Evolutionary conservation across 64 coral and sea anemone genomes (phyloP).

Genomic region (Dendronephthya gigantea): DNA sequence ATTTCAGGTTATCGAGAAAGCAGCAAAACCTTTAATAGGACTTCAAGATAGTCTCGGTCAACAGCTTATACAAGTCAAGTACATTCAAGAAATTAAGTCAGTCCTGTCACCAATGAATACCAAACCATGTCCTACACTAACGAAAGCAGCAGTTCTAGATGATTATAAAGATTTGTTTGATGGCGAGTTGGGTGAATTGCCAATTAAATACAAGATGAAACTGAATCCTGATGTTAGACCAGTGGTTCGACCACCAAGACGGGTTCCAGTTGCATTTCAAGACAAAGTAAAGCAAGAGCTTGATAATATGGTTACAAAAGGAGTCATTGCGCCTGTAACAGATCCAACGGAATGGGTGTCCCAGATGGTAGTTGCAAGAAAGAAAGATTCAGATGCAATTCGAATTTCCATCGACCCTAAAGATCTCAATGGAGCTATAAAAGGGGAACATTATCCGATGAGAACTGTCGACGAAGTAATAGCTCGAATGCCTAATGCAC

Average conservation of each 20-base stretch:
- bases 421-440: constrained; percentile 9
- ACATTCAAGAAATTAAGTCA: not conserved
- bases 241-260: not conserved
- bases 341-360: constrained; percentile 22
- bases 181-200: not conserved
- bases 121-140: no score
- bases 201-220: not conserved
- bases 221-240: not conserved
- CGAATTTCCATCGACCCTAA: not conserved
- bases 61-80: not conserved
- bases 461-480: not conserved
- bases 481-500: not conserved
- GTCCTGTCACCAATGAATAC: no score
- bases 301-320: not conserved
- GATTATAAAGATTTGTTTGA: no score
- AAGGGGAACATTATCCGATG: not conserved
- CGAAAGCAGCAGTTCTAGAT: no score
- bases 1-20: not conserved
- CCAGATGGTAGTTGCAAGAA: not conserved
- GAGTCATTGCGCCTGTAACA: constrained; percentile 2
- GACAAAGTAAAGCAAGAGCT: constrained; percentile 26
- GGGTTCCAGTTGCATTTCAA: constrained; percentile 1
- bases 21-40: not conserved
- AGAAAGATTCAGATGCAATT: not conserved
- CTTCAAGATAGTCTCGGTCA: not conserved